Evolutionary conservation across 2,113 vertebrate species (phyloP), one percentile per base, ranked within the genome.

Genomic region (Columba janthina): DNA sequence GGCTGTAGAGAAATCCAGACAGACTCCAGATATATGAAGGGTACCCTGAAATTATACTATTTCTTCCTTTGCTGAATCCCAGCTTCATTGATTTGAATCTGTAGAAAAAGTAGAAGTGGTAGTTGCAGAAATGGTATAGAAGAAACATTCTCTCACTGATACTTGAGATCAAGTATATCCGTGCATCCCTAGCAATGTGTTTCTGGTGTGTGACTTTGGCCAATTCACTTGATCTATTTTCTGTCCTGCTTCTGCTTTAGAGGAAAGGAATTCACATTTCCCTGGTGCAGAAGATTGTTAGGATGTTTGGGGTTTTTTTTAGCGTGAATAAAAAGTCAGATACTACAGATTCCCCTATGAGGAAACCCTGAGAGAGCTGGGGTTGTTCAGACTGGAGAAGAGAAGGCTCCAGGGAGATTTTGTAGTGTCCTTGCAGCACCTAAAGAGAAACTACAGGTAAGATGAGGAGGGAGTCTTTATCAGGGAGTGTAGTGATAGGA

Each of bases 121-220:
- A 36, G 14, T 3, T 75, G 22, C 11, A 9, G 13, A 70, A 70
- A 51, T 15, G 4, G 3, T 54, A 3, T 4, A 19, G 10, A 15
- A 34, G 36, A 9, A 0, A 7, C 0, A 0, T 38, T 51, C 3
- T 57, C 4, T 70, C 6, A 32, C 16, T 11, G 40, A 58, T 11
- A 51, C 6, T 36, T 62, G 74, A 58, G 6, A 36, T 31, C 2
- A 53, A 62, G 12, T 34, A 25, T 14, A 28, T 6, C 16, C 10
- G 11, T 38, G 28, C 18, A 28, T 6, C 16, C 11, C 42, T 75
- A 32, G 15, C 28, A 61, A 15, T 12, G 12, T 24, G 3, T 5
- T 56, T 66, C 26, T 22, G 50, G 4, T 24, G 4, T 24, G 14
- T 36, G 38, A 29, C 21, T 67, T 85, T 24, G 58, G 21, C 25